Evolutionary conservation across 2,797 vertebrate genomes (phyloP).

Genomic region (Helarctos malayanus): DNA sequence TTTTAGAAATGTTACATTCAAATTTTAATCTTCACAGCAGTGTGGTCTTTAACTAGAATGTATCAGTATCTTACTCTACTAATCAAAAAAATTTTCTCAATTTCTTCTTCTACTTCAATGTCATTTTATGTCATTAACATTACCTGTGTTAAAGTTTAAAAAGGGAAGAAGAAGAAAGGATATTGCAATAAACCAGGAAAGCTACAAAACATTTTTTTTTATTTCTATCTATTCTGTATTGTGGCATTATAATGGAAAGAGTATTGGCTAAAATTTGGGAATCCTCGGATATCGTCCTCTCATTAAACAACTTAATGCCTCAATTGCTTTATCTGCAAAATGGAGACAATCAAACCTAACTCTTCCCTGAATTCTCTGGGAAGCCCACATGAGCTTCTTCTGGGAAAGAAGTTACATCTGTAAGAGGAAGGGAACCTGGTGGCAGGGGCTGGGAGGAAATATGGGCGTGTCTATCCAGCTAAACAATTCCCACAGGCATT

Average conservation of each 20-base stretch:
- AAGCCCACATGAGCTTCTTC: not conserved
- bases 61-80: not conserved
- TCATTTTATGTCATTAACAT: slow-evolving; percentile 25
- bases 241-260: not conserved
- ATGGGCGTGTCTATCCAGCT: not conserved
- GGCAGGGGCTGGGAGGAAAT: not conserved
- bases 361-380: not conserved
- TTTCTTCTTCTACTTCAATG: not conserved
- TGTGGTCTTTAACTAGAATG: slow-evolving; percentile 20
- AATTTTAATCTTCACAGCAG: not conserved
- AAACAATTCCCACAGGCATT: not conserved
- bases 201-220: not conserved
- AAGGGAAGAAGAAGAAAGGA: not conserved
- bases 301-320: not conserved
- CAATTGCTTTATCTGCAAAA: not conserved
- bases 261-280: not conserved
- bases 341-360: not conserved
- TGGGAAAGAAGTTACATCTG: not conserved
- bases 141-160: not conserved
- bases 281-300: not conserved
- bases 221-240: not conserved
- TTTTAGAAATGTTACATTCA: slow-evolving; percentile 5
- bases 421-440: not conserved
- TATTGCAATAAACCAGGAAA: not conserved
- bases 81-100: slow-evolving; percentile 48